Evolutionary conservation across 2,888 invertebrate species (phyloP).

Genomic region (Zeuzera pyrina): DNA sequence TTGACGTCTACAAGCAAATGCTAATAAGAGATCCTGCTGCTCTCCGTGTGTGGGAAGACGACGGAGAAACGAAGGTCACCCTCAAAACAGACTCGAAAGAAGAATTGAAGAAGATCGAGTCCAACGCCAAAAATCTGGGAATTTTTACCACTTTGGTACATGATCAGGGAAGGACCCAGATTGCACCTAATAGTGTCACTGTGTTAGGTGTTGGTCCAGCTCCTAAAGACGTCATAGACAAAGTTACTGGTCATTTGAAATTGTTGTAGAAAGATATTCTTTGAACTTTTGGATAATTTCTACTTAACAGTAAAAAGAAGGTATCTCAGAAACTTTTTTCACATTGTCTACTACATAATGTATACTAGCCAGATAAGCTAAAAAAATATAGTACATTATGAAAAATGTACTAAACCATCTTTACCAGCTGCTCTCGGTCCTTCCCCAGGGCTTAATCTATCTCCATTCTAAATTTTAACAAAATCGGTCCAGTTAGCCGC

Average conservation of each 20-base stretch:
- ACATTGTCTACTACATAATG: too few relatives aligned
- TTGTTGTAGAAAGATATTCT: too few relatives aligned
- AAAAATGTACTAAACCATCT: too few relatives aligned
- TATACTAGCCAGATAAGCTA: too few relatives aligned
- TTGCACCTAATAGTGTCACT: conserved; percentile 89
- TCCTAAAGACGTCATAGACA: conserved; percentile 80
- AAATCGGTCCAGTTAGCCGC: too few relatives aligned
- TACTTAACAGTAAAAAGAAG: too few relatives aligned
- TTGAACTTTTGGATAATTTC: too few relatives aligned
- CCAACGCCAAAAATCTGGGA: conserved; percentile 78
- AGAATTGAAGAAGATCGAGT: conserved; percentile 78
- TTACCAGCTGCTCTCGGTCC: too few relatives aligned
- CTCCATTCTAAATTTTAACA: too few relatives aligned
- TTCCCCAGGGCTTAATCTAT: too few relatives aligned
- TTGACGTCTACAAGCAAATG: conserved; percentile 85
- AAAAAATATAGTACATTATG: too few relatives aligned
- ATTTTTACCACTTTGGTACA: conserved; percentile 82
- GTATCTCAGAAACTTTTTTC: too few relatives aligned
- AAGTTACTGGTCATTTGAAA: conserved; percentile 91
- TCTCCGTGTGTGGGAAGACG: conserved; percentile 70
- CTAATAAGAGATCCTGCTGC: conserved; percentile 74
- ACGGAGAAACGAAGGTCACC: conserved; percentile 91
- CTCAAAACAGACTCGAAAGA: conserved; percentile 85
- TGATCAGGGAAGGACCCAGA: conserved; percentile 96
- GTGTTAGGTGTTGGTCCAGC: conserved; percentile 96